Base-by-base conservation (phyloP, 2,797 vertebrate species). In the Sebastes nivosus region DNA sequence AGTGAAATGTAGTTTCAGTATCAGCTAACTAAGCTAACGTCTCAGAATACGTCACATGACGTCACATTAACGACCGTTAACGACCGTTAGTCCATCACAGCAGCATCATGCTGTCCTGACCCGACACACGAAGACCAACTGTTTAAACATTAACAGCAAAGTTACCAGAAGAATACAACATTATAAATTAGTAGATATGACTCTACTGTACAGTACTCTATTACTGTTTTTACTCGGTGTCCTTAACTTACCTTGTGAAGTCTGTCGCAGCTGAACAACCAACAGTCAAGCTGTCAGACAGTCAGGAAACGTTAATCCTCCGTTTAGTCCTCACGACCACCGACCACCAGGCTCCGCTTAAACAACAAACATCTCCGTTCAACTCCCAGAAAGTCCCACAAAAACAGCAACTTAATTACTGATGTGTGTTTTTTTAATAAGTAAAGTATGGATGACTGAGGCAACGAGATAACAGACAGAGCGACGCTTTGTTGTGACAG, bases 401-500 rank as follows among this genome's bases (percentile, higher is more conserved):
- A 18, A 52, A n/a, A 52, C 18, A 52, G 12, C 12, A 14, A 38
- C 36, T 38, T 38, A 38, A 38, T 42, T 16, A 16, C 14, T 46
- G 42, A 18, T 46, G 42, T 16, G 42, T 16, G 42, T 18, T 18
- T 46, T 46, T 18, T 14, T 14, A 46, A 46, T 16, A 18, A 18
- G 42, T 46, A 16, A 46, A 46, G 42, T 46, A 16, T 18, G 42
- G 42, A 46, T 18, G 42, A 18, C 14, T 3, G 60, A 24, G 34
- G 25, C 22, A 16, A 12, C 2, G 8, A 27, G 36, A 14, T 38
- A 38, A 38, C 36, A 38, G 12, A 34, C 80, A 11, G 34, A 32
- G 63, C 4, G 64, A 52, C 71, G 42, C 5, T 64, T 16, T 16
- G 46, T 6, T n/a, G 20, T 81, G 81, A 86, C 81, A 80, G 81